phyloP scores from a whole-genome alignment of 2,888 invertebrate species.

The Melanostoma mellinum region DNA sequence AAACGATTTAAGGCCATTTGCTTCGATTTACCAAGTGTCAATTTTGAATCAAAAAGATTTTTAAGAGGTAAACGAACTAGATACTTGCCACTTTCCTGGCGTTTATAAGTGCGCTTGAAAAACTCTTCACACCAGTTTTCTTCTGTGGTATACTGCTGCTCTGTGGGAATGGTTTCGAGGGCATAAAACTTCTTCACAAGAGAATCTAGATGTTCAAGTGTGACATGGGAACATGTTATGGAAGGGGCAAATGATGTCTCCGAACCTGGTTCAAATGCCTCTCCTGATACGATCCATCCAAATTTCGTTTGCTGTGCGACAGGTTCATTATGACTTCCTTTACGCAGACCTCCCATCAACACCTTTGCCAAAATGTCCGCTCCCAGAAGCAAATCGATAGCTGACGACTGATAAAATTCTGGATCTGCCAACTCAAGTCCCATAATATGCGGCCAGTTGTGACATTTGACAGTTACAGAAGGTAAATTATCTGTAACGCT shows the following conservation, averaged over 20 bases:
- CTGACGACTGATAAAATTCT: constrained; percentile 25
- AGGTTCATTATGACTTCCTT: constrained; percentile 22
- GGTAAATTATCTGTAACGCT: constrained; percentile 12
- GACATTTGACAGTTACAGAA: neutral
- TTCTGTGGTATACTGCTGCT: constrained; percentile 15
- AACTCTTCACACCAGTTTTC: constrained; percentile 56
- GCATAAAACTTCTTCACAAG: constrained; percentile 17
- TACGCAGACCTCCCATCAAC: constrained; percentile 20
- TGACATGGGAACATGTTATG: constrained; percentile 11
- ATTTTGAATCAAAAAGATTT: constrained; percentile 25
- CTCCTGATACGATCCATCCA: constrained; percentile 27
- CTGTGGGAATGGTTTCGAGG: constrained; percentile 8
- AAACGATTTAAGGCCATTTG: constrained; percentile 56
- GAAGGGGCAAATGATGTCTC: neutral
- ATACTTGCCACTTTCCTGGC: constrained; percentile 37
- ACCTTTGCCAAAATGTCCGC: constrained; percentile 28
- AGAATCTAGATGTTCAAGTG: constrained; percentile 3
- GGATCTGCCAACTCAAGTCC: constrained; percentile 36
- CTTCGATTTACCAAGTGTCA: constrained; percentile 26
- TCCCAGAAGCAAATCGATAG: constrained; percentile 34
- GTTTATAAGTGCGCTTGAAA: constrained; percentile 26
- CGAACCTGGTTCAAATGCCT: neutral
- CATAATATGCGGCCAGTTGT: constrained; percentile 33
- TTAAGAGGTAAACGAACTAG: constrained; percentile 46
- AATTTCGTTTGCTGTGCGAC: constrained; percentile 26